Evolutionary conservation across 2,113 vertebrate genomes (phyloP), one percentile per base, ranked within the genome.

Genomic region (Carlito syrichta): DNA sequence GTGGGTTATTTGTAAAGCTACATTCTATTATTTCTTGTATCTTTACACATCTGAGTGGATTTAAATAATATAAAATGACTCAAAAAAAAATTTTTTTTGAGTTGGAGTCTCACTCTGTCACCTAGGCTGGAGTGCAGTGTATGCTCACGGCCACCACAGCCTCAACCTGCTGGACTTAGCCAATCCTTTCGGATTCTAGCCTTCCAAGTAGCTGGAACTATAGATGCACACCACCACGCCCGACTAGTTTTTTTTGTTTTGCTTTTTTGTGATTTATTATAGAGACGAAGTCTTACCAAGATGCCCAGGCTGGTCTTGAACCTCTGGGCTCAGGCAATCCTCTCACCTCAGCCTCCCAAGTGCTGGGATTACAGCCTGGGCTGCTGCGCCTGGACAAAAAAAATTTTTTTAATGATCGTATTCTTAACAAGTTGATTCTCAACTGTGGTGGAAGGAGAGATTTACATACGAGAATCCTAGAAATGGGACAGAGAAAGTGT

Each of bases 361-460:
- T 66, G 63, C 63, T 66, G 63, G 63, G 63, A 66, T 35, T 66
- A 66, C 63, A 66, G 63, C 14, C 1, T 66, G 30, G 35, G 63
- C 32, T 14, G 35, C 32, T 0, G 6, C 32, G 17, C 63, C 63
- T 16, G 32, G 63, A 30, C 32, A n/a, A n/a, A n/a, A 69, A 69
- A 74, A 89, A 32, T 19, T 83, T 12, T 66, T 90, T 23, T 56
- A 79, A 45, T 3, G 43, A 6, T 83, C 38, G 78, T 10, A 83
- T 86, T 93, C 56, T 86, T 81, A 43, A 91, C 17, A 50, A 69
- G 68, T 62, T 91, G 32, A 86, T 91, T 96, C 63, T 81, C 56
- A 94, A 27, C 22, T 88, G 19, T 92, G 8, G 38, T 83, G 11
- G 13, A 45, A 58, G 48, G 40, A 68, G 8, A 52, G 38, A 60